A percentile compares a stretch with the other conserved stretches of the same genome.
Conservation (phyloP, 2,797 vertebrate genomes). For the Discoglossus pictus region DNA sequence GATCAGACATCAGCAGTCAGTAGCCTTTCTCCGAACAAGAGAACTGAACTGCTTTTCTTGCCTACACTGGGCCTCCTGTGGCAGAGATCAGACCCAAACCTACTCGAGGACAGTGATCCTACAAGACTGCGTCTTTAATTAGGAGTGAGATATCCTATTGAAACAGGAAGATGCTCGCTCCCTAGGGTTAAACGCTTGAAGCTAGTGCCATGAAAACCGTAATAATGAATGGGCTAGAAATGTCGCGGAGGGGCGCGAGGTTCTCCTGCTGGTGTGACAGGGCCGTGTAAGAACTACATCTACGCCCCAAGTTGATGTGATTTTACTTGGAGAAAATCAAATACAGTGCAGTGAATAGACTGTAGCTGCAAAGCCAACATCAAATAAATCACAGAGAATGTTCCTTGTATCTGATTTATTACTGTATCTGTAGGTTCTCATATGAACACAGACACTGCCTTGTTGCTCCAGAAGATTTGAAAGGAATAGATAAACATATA, state of each 20-base stretch:
- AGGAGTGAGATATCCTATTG: conserved; percentile 26
- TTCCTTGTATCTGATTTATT: conserved; percentile 43
- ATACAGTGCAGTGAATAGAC: conserved; percentile 26
- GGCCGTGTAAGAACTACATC: conserved; percentile 36
- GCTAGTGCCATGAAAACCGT: conserved; percentile 20
- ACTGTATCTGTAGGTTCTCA: conserved; percentile 10
- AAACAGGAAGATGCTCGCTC: conserved; percentile 30
- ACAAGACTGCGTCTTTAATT: conserved; percentile 31
- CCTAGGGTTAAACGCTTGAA: conserved; percentile 22
- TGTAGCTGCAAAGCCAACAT: conserved; percentile 28
- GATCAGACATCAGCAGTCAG: conserved; percentile 22
- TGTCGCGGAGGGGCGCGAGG: conserved; percentile 31
- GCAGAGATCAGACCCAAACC: conserved; percentile 20
- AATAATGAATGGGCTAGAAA: conserved; percentile 45
- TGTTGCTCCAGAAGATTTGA: conserved; percentile 33
- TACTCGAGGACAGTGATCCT: conserved; percentile 33
- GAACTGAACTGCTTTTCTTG: conserved; percentile 8
- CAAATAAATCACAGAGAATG: conserved; percentile 42
- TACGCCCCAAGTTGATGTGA: conserved; percentile 26
- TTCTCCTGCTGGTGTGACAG: conserved; percentile 24
- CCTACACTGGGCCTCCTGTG: conserved; percentile 1
- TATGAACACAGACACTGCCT: conserved; percentile 28
- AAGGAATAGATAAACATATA: conserved; percentile 45
- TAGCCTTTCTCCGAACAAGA: conserved; percentile 11
- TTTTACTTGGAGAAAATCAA: conserved; percentile 33